phyloP scores from a whole-genome alignment of 2,113 vertebrate genomes.

The Pseudolaguvia tuberculata region DNA sequence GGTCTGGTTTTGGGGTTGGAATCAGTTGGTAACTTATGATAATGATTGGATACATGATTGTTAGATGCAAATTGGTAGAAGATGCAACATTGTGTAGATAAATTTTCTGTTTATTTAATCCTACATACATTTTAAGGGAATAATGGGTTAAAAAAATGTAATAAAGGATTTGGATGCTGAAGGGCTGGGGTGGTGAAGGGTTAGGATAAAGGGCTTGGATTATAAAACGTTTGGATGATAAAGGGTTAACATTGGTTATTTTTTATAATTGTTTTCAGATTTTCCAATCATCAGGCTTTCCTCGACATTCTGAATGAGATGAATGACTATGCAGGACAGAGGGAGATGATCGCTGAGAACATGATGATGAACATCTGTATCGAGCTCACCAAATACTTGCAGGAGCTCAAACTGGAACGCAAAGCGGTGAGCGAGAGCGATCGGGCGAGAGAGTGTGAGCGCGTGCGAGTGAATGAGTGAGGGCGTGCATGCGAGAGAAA shows the following conservation, averaged over 20 bases:
- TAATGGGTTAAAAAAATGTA: too few species aligned
- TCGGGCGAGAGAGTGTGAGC: neutral
- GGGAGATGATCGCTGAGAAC: conserved; percentile 84
- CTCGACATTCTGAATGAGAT: conserved; percentile 81
- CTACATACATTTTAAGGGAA: too few species aligned
- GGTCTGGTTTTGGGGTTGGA: conserved; percentile 12
- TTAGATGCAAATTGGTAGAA: neutral
- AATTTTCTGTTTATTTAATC: too few species aligned
- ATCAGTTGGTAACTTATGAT: neutral
- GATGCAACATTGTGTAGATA: too few species aligned
- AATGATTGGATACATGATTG: neutral
- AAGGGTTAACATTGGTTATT: neutral
- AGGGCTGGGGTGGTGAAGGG: neutral
- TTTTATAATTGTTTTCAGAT: conserved; percentile 55
- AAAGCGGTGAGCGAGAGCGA: conserved; percentile 70
- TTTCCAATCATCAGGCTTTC: conserved; percentile 81
- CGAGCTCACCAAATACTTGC: conserved; percentile 80
- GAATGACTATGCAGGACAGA: conserved; percentile 84
- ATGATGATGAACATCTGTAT: conserved; percentile 79
- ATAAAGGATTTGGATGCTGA: too few species aligned
- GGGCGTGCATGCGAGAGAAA: too few species aligned
- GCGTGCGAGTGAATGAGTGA: too few species aligned
- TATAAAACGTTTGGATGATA: too few species aligned
- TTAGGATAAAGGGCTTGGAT: neutral
- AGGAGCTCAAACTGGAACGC: conserved; percentile 83